Conservation (phyloP, 2,797 vertebrate species). For the Pseudochirops cupreus region DNA sequence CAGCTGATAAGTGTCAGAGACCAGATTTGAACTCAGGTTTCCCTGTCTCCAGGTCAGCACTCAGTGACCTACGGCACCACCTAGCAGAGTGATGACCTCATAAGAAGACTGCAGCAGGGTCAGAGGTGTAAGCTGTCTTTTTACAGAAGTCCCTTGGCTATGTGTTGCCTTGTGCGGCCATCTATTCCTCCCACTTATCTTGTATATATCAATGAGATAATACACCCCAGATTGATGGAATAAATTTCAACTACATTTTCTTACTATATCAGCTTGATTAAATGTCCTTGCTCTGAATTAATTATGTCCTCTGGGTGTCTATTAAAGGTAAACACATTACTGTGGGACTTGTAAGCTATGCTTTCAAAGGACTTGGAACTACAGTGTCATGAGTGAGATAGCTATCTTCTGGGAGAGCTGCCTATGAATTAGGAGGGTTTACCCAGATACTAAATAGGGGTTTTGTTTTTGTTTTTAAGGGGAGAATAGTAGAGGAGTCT, state of each 20-base stretch:
- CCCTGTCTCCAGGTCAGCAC: background rate
- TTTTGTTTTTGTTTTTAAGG: background rate
- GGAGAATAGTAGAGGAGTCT: background rate
- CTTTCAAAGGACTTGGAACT: background rate
- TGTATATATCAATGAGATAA: background rate
- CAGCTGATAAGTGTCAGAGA: background rate
- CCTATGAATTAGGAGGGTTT: background rate
- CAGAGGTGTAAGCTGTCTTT: background rate
- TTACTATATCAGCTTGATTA: background rate
- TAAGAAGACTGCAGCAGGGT: background rate
- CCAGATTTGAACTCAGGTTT: background rate
- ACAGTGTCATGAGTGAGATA: background rate
- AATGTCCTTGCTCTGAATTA: background rate
- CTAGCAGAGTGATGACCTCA: background rate
- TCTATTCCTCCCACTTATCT: background rate
- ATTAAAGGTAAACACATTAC: background rate
- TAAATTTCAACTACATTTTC: background rate
- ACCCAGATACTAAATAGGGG: background rate
- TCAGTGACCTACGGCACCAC: background rate
- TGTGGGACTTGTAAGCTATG: background rate
- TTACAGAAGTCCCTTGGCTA: background rate
- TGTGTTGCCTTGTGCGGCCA: background rate
- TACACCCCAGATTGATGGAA: background rate
- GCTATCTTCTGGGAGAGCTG: background rate
- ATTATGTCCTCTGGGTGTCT: background rate